Percentiles rank a stretch among this genome's conserved stretches.
These are phyloP conservation scores for Planococcus citri DNA, from an alignment of 1,140 invertebrate genomes.

Conservation along the genomic window DNA sequence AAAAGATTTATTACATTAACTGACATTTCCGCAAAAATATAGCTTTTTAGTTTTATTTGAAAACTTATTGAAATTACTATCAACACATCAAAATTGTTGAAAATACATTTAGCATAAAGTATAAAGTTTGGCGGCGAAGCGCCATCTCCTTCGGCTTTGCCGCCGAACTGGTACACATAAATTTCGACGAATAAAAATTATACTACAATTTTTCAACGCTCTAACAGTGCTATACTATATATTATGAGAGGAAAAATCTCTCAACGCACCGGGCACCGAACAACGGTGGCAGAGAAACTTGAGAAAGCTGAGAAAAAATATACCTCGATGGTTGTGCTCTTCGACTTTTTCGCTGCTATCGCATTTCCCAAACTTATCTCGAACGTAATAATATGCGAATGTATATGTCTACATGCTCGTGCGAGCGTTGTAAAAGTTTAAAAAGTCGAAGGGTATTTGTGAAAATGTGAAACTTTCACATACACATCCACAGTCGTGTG, in stretches of 20 bases:
- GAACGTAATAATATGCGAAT: not conserved
- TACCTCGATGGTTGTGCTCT: not conserved
- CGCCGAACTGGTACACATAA: not conserved
- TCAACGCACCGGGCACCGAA: too few relatives aligned
- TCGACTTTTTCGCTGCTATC: not conserved
- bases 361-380: not conserved
- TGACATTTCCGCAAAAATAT: slow-evolving; percentile 14
- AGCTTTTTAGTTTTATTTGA: slow-evolving; percentile 17
- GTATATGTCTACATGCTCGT: not conserved
- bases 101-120: slow-evolving; percentile 19
- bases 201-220: not conserved
- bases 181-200: slow-evolving; percentile 10
- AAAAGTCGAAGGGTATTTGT: slow-evolving; percentile 15
- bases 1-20: slow-evolving; percentile 13
- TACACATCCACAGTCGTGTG: not conserved
- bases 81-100: slow-evolving; percentile 1
- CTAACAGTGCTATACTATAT: too few relatives aligned
- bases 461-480: not conserved
- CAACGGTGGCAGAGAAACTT: too few relatives aligned
- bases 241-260: too few relatives aligned
- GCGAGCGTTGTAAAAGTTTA: not conserved
- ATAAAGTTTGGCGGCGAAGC: not conserved
- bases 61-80: slow-evolving; percentile 19
- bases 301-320: not conserved
- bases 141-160: not conserved